Evolutionary conservation across 1,140 invertebrate genomes (phyloP).

Genomic region (Cyphomyrmex costatus): DNA sequence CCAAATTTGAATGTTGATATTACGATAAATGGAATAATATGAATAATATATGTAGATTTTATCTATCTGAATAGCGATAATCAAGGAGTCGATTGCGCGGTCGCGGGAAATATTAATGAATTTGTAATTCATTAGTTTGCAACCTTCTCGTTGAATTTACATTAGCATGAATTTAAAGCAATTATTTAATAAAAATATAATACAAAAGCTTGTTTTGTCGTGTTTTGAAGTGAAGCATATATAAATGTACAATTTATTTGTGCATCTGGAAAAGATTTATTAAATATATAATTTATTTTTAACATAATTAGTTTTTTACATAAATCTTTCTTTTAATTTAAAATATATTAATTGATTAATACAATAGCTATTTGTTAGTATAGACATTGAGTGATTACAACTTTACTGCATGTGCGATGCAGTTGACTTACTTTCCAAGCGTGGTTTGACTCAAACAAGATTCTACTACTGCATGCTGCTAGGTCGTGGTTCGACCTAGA

Average conservation of each 20-base stretch:
- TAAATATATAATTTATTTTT: not conserved
- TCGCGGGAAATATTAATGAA: slow-evolving; percentile 14
- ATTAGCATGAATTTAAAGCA: not conserved
- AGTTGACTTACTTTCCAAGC: slow-evolving; percentile 9
- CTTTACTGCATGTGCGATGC: not conserved
- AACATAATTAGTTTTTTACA: slow-evolving; percentile 8
- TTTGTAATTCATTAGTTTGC: slow-evolving; percentile 25
- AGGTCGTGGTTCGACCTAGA: not conserved
- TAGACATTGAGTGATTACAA: not conserved
- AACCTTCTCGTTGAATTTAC: not conserved
- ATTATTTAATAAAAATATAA: not conserved
- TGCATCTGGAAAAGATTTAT: not conserved
- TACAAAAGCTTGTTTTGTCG: not conserved
- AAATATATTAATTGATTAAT: not conserved
- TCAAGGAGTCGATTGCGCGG: not conserved
- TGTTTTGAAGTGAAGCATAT: not conserved
- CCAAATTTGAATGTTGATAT: not conserved
- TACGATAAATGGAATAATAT: not conserved
- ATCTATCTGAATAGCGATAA: not conserved
- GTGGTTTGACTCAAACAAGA: not conserved
- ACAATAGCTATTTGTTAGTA: not conserved
- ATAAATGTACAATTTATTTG: slow-evolving; percentile 15
- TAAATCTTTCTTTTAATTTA: not conserved
- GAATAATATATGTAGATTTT: slow-evolving; percentile 4
- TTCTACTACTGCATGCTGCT: slow-evolving; percentile 8